Evolutionary conservation across 1,140 invertebrate species (phyloP).

Genomic region (Aricia agestis): DNA sequence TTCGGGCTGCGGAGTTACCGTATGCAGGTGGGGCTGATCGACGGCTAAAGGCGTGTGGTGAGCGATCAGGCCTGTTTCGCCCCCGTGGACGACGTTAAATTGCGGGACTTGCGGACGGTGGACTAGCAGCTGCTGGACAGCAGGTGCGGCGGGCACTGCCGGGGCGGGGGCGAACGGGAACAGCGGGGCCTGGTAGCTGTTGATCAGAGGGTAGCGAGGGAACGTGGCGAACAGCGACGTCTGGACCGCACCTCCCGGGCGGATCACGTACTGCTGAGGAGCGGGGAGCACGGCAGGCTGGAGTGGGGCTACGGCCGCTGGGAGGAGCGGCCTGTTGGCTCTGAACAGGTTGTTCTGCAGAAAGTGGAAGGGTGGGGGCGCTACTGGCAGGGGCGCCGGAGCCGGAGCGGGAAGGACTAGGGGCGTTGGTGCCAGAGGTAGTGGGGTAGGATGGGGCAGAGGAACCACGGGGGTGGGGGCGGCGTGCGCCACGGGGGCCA

Average conservation of each 20-base stretch:
- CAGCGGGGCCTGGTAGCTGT: constrained; percentile 48
- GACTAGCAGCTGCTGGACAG: constrained; percentile 39
- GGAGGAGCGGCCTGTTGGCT: constrained; percentile 33
- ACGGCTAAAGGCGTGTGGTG: constrained; percentile 36
- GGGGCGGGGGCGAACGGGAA: constrained; percentile 37
- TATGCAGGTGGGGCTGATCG: constrained; percentile 33
- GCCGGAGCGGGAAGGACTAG: constrained; percentile 31
- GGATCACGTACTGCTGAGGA: constrained; percentile 48
- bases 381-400: constrained; percentile 26
- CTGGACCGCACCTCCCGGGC: constrained; percentile 65
- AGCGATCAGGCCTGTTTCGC: constrained; percentile 41
- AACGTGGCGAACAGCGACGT: constrained; percentile 67
- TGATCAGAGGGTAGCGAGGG: constrained; percentile 61
- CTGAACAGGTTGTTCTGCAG: constrained; percentile 30
- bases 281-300: constrained; percentile 33
- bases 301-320: constrained; percentile 39
- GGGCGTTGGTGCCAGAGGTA: constrained; percentile 35
- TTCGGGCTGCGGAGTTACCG: constrained; percentile 18
- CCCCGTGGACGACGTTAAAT: constrained; percentile 49
- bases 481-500: constrained; percentile 39
- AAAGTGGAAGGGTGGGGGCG: constrained; percentile 23
- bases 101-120: constrained; percentile 44
- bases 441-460: constrained; percentile 39
- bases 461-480: constrained; percentile 37
- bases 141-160: neutral